Percentiles rank a stretch among this genome's conserved stretches.
Conservation (phyloP, 2,797 vertebrate species). For the Acestrorhynchus altus region DNA sequence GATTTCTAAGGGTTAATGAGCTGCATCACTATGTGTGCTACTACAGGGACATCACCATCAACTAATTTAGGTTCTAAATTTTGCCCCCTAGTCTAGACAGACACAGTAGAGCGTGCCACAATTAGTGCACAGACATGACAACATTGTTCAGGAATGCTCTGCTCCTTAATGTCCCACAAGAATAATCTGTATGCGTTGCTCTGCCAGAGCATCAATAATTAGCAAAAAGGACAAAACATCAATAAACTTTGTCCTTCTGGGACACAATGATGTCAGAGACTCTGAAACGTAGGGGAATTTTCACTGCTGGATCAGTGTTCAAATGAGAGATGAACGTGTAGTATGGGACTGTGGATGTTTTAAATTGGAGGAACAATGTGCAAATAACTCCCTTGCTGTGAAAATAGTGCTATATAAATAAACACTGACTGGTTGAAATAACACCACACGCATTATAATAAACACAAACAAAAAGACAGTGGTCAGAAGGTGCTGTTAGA, state of each 20-base stretch:
- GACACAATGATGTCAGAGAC: background rate
- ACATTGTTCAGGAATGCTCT: slow-evolving; percentile 20
- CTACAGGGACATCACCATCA: background rate
- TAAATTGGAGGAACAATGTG: too few relatives aligned
- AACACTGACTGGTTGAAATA: too few relatives aligned
- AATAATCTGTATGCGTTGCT: background rate
- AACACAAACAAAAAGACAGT: too few relatives aligned
- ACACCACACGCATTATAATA: too few relatives aligned
- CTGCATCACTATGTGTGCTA: background rate
- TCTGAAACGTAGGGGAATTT: too few relatives aligned
- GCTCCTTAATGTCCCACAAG: slow-evolving; percentile 29
- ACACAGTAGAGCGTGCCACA: slow-evolving; percentile 12
- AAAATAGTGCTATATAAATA: too few relatives aligned
- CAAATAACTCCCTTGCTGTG: too few relatives aligned
- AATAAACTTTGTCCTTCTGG: background rate
- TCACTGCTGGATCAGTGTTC: too few relatives aligned
- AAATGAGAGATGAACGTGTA: background rate
- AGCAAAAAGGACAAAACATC: background rate
- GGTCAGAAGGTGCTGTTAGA: too few relatives aligned
- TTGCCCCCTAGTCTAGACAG: slow-evolving; percentile 14
- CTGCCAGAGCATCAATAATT: background rate
- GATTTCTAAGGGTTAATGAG: background rate
- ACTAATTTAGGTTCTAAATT: background rate
- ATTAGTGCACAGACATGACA: slow-evolving; percentile 27
- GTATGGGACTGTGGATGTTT: too few relatives aligned